These are phyloP conservation scores for Penaeus vannamei DNA, from an alignment of 1,140 invertebrate species.

Conservation along the genomic window DNA sequence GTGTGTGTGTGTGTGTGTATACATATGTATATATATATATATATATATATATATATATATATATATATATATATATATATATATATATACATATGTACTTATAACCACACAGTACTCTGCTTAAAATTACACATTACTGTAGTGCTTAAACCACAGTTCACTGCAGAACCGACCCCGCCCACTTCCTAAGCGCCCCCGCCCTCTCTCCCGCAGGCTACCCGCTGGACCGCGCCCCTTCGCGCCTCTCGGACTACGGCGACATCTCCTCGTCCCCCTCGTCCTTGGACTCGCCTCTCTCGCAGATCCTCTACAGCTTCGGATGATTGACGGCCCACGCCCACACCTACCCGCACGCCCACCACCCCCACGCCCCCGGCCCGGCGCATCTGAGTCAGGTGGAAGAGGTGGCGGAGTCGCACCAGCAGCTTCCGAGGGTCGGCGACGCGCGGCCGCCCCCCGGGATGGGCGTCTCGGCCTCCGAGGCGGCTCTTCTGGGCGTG, in stretches of 20 bases:
- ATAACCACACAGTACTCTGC: too few relatives aligned
- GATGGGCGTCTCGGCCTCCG: slow-evolving; percentile 31
- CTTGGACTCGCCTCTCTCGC: slow-evolving; percentile 56
- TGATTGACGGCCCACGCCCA: slow-evolving; percentile 61
- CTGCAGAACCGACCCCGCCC: too few relatives aligned
- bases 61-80: too few relatives aligned
- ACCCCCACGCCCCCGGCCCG: neutral
- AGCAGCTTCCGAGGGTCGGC: neutral
- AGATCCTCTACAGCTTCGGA: slow-evolving; percentile 63
- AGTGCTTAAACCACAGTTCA: too few relatives aligned
- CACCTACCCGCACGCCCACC: slow-evolving; percentile 41
- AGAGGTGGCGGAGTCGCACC: slow-evolving; percentile 14
- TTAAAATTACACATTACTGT: too few relatives aligned
- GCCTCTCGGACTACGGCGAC: slow-evolving; percentile 59
- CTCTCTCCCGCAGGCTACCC: slow-evolving; percentile 34
- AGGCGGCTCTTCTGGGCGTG: slow-evolving; percentile 55
- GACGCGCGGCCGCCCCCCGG: slow-evolving; percentile 13
- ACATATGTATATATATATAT: too few relatives aligned
- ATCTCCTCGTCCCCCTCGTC: slow-evolving; percentile 54
- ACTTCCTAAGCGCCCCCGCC: too few relatives aligned
- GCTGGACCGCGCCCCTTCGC: slow-evolving; percentile 51
- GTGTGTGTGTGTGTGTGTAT: too few relatives aligned
- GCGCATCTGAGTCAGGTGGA: neutral
- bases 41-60: too few relatives aligned
- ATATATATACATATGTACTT: too few relatives aligned